phyloP scores from a whole-genome alignment of 2,888 invertebrate species.

The Actias luna region DNA sequence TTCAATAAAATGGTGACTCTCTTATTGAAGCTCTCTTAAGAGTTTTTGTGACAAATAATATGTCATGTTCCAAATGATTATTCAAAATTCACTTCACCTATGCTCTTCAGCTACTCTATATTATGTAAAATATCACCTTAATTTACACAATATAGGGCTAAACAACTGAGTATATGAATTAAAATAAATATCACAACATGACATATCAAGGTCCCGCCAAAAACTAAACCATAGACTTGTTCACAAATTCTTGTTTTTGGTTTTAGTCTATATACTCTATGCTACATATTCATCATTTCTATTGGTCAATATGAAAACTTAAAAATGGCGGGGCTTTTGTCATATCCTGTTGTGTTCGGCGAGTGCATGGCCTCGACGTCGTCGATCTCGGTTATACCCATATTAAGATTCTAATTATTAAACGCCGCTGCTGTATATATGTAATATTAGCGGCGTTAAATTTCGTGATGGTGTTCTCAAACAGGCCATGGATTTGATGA shows the following conservation, averaged over 20 bases:
- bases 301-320: slow-evolving; percentile 55
- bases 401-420: slow-evolving; percentile 57
- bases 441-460: slow-evolving; percentile 66
- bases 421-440: slow-evolving; percentile 60
- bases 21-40: too few relatives aligned
- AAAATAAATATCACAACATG: too few relatives aligned
- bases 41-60: too few relatives aligned
- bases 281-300: slow-evolving; percentile 34
- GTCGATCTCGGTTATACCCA: slow-evolving; percentile 61
- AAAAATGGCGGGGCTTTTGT: slow-evolving; percentile 76
- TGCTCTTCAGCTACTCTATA: too few relatives aligned
- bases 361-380: slow-evolving; percentile 76
- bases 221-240: too few relatives aligned
- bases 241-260: slow-evolving; percentile 2
- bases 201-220: too few relatives aligned
- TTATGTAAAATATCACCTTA: too few relatives aligned
- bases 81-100: too few relatives aligned
- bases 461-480: slow-evolving; percentile 80
- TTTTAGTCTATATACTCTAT: slow-evolving; percentile 35
- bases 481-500: slow-evolving; percentile 83
- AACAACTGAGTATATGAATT: too few relatives aligned
- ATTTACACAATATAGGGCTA: too few relatives aligned
- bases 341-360: slow-evolving; percentile 75
- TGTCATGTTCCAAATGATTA: too few relatives aligned
- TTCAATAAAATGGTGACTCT: too few relatives aligned